Base-by-base conservation (phyloP, 2,797 vertebrate genomes). In the Epinephelus awoara region DNA sequence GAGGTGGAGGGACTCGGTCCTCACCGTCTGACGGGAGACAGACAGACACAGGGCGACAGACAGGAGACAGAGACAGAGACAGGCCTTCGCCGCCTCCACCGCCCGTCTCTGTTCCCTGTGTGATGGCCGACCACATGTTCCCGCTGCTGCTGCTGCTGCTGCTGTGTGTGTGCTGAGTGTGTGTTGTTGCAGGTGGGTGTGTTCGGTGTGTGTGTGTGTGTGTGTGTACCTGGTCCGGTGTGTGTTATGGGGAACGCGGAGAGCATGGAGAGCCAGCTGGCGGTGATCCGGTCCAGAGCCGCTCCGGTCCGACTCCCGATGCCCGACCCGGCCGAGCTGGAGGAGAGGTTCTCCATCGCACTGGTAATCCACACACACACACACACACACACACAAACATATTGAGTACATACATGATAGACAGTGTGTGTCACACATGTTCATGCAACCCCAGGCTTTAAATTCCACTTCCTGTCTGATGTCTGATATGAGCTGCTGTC, bases 191-290 rank as follows among this genome's bases (percentile, higher is more conserved):
- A 58, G 47, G 86, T 86, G 85, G 77, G 83, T 85, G 89, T 87
- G 83, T 82, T 79, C 58, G 0, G 57, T 56, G 72, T 49, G 68
- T 57, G 69, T 54, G n/a, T n/a, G n/a, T n/a, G 72, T 66, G 67
- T 54, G 58, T 27, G n/a, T 59, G 67, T 72, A 2, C 27, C 5
- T 6, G 5, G 78, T 50, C 40, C 46, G 13, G 73, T 57, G 52
- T 18, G 65, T 82, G 83, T 56, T 93, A 99, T 99, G 98, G 98
- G 98, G 85, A 99, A 99, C 93, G 94, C 97, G 1, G 97, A 98
- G 88, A 99, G 97, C 92, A 96, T 98, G 97, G 98, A 99, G 92
- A 95, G 95, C 67, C 97, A 97, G 92, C 96, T 97, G 90, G 96
- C 96, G 1, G 98, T 98, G 84, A 96, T 98, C 90, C 95, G 96